Base-by-base conservation (phyloP, 53 echinoderm and acorn worm genomes). In the Mesocentrotus franciscanus region DNA sequence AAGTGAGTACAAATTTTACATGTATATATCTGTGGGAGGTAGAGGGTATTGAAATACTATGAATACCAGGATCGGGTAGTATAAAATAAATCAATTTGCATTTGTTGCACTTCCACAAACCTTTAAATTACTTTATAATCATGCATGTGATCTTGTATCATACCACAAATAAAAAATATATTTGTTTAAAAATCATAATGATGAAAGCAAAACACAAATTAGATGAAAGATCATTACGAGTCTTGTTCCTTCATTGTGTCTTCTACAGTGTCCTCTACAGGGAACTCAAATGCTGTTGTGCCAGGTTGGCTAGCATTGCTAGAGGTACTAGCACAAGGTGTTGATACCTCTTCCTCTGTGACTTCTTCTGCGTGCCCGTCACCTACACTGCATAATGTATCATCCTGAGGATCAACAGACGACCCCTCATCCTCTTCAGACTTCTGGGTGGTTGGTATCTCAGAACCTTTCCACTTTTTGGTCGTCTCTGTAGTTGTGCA, bases 321-420 rank as follows among this genome's bases (percentile, higher is more conserved):
- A 85, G 68, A 39, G 6, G 95, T 94, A 85, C 95, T 94, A n/a
- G 95, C 95, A 85, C 95, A 94, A 14, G 95, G 95, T 22, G 95
- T 94, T 10, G 95, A 62, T 35, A 87, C 95, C 87, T 94, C 95
- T 27, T 94, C 95, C 66, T 94, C 95, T 4, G 85, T 94, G 3
- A 64, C 95, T 68, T 70, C 95, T 8, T 42, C 55, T 17, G 89
- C 87, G 56, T 35, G 70, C 64, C 68, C 56, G 8, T 94, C 87
- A n/a, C 58, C 34, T 1, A 22, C 59, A 34, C 29, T 12, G 18
- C 74, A 74, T 13, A 74, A 26, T 4, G 92, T 92, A 5, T 81
- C 81, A 2, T 93, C 93, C 33, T 57, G 60, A 56, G 93, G 93
- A 16, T 92, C 74, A 24, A 56, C 56, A 12, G 92, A 72, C 2